Evolutionary conservation across 2,797 vertebrate species (phyloP).

Genomic region (Lithobates sylvaticus): DNA sequence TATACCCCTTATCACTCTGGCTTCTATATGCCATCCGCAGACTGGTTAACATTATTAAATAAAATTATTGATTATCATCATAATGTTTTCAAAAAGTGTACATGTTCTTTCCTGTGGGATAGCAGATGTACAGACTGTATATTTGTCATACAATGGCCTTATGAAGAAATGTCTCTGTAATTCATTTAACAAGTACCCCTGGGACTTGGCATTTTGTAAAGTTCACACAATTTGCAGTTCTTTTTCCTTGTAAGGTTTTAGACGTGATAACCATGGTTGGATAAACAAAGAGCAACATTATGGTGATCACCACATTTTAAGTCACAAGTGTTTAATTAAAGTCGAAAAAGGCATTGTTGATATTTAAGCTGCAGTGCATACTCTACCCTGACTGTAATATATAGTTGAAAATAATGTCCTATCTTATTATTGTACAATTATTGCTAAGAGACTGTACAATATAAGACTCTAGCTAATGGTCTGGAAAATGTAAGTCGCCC

Average conservation of each 20-base stretch:
- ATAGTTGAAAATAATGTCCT: neutral
- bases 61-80: conserved; percentile 25
- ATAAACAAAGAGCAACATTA: conserved; percentile 37
- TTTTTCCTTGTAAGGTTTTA: conserved; percentile 33
- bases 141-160: conserved; percentile 35
- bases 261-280: neutral
- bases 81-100: neutral
- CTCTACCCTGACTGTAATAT: neutral
- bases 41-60: neutral
- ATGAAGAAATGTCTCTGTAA: conserved; percentile 47
- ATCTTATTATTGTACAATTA: neutral
- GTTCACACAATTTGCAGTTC: conserved; percentile 41
- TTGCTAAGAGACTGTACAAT: neutral
- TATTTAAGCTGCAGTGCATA: neutral
- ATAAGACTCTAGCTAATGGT: neutral
- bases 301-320: neutral
- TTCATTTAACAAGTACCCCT: conserved; percentile 52
- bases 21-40: neutral
- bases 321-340: conserved; percentile 19
- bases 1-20: neutral
- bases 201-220: conserved; percentile 55
- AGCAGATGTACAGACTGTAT: conserved; percentile 3
- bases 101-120: neutral
- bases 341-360: conserved; percentile 4
- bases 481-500: neutral